Percentiles rank a stretch among this genome's conserved stretches.
Evolutionary conservation across 2,113 vertebrate genomes (phyloP).

Genomic region (Physeter macrocephalus): DNA sequence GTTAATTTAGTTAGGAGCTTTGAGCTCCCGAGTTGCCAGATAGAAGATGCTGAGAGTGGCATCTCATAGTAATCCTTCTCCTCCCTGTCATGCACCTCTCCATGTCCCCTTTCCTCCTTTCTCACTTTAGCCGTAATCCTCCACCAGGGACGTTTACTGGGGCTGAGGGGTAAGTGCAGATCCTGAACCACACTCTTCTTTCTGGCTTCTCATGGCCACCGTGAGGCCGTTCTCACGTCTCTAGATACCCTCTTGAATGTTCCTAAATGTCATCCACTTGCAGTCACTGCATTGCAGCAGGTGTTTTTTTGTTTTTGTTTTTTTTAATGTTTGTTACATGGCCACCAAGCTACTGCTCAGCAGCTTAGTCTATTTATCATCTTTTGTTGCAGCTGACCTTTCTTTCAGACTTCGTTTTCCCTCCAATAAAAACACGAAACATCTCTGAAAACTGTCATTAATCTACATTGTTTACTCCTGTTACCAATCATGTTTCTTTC

Average conservation of each 20-base stretch:
- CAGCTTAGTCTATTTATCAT: slow-evolving; percentile 79
- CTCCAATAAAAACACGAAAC: slow-evolving; percentile 77
- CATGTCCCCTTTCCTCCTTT: slow-evolving; percentile 88
- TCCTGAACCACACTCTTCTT: slow-evolving; percentile 77
- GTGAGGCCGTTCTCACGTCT: slow-evolving; percentile 77
- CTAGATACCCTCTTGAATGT: slow-evolving; percentile 79
- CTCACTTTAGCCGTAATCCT: slow-evolving; percentile 89
- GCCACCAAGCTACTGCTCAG: slow-evolving; percentile 81
- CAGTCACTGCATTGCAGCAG: slow-evolving; percentile 82
- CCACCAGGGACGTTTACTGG: slow-evolving; percentile 92
- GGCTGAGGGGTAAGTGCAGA: slow-evolving; percentile 91
- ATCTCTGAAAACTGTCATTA: slow-evolving; percentile 82
- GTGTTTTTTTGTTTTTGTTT: slow-evolving; percentile 50
- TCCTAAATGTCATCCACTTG: slow-evolving; percentile 80
- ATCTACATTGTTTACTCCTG: slow-evolving; percentile 80
- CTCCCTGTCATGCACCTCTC: slow-evolving; percentile 83
- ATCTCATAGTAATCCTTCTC: slow-evolving; percentile 81
- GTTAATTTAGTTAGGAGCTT: slow-evolving; percentile 46
- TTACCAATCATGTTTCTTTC: slow-evolving; percentile 79
- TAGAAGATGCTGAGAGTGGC: slow-evolving; percentile 69
- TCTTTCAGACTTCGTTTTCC: slow-evolving; percentile 79
- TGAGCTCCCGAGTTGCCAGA: slow-evolving; percentile 67
- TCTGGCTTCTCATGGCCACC: slow-evolving; percentile 82
- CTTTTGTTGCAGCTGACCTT: slow-evolving; percentile 85
- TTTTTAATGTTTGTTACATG: slow-evolving; percentile 76